phyloP scores from a whole-genome alignment of 2,113 vertebrate species.

The Sapajus apella region DNA sequence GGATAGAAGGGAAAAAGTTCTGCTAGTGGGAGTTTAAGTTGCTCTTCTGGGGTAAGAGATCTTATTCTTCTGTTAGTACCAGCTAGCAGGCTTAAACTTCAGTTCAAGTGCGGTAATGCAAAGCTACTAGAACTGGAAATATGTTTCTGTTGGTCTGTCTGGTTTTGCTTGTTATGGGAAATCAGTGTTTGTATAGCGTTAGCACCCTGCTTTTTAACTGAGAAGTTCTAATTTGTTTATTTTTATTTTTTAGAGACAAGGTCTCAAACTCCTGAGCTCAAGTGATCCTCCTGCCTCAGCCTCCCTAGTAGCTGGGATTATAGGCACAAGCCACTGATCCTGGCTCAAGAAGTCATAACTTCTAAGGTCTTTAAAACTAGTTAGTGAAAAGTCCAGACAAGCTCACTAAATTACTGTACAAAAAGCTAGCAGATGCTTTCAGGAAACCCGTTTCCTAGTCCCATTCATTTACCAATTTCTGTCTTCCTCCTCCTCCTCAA shows the following conservation, averaged over 20 bases:
- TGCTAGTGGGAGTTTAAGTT: background rate
- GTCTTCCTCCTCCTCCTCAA: accelerated
- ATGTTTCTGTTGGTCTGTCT: background rate
- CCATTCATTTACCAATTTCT: background rate
- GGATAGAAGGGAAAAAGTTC: background rate
- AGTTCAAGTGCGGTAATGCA: background rate
- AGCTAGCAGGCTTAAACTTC: background rate
- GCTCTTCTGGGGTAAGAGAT: background rate
- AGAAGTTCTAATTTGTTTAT: background rate
- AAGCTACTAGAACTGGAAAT: background rate
- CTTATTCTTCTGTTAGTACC: background rate
- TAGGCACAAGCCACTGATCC: no score
- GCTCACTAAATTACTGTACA: background rate
- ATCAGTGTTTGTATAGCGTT: background rate
- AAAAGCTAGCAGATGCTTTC: background rate
- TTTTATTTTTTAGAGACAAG: no score
- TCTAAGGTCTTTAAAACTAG: background rate
- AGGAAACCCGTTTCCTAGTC: background rate
- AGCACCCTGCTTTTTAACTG: background rate
- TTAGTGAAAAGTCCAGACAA: background rate
- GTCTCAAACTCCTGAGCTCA: no score
- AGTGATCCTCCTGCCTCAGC: no score
- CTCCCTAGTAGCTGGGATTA: no score
- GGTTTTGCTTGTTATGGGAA: background rate
- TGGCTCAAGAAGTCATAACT: background rate